These are phyloP conservation scores for Daboia siamensis DNA, from an alignment of 2,113 vertebrate species.

Conservation along the genomic window DNA sequence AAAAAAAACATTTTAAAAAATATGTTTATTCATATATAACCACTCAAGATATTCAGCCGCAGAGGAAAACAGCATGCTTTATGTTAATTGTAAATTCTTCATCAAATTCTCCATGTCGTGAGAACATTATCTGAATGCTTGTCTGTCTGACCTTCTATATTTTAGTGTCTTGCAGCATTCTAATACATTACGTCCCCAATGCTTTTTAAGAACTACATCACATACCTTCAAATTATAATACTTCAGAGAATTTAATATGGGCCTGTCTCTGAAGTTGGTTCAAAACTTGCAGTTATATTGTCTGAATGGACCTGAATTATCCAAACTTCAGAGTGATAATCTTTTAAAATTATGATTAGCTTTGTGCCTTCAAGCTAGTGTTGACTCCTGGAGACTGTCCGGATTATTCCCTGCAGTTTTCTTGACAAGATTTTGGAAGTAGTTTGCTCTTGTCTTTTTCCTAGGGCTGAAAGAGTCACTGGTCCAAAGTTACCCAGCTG, in stretches of 20 bases:
- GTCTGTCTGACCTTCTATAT: neutral
- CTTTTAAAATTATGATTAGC: neutral
- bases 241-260: neutral
- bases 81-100: neutral
- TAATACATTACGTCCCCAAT: neutral
- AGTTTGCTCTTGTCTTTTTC: neutral
- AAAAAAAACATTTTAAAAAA: conserved; percentile 4
- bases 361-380: neutral
- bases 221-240: neutral
- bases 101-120: neutral
- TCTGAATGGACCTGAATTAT: neutral
- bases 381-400: neutral
- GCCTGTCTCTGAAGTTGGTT: neutral
- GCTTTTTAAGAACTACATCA: neutral
- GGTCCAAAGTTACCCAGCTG: neutral
- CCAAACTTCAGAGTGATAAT: neutral
- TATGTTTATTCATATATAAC: neutral
- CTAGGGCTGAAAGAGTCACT: neutral
- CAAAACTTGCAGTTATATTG: neutral
- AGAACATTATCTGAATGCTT: neutral
- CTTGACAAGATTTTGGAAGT: neutral
- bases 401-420: neutral
- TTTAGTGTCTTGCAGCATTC: too few relatives aligned
- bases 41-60: neutral
- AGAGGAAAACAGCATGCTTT: neutral